Evolutionary conservation across 2,113 vertebrate genomes (phyloP).

Genomic region (Muscicapa adusta): DNA sequence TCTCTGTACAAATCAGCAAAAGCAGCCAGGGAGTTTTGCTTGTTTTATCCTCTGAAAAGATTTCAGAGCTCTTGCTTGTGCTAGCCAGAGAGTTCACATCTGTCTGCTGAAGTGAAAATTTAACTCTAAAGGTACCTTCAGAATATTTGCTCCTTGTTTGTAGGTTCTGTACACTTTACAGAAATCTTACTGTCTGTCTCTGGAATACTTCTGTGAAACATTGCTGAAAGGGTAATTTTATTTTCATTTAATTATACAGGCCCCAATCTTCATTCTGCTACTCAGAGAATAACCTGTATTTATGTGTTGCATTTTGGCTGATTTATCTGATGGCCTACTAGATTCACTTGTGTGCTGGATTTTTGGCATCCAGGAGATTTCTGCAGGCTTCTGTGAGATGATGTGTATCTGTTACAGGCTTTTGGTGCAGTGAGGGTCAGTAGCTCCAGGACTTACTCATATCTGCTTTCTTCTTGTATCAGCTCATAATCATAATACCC

Average conservation of each 20-base stretch:
- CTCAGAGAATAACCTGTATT: not conserved
- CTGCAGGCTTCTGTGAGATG: not conserved
- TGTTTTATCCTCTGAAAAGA: not conserved
- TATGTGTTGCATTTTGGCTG: not conserved
- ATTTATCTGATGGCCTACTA: not conserved
- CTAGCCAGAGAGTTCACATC: not conserved
- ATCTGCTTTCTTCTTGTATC: not conserved
- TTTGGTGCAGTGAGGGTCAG: not conserved
- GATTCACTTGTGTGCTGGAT: not conserved
- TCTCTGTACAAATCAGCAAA: not conserved
- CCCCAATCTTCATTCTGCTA: not conserved
- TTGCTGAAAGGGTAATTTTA: not conserved
- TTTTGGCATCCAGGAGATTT: not conserved
- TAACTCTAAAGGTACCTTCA: not conserved
- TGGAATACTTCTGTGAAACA: not conserved
- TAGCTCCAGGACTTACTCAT: not conserved
- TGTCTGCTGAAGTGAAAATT: not conserved
- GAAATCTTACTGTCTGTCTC: not conserved
- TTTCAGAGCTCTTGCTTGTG: not conserved
- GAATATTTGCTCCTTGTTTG: not conserved
- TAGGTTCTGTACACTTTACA: not conserved
- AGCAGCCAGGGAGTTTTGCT: not conserved
- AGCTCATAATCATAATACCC: not conserved
- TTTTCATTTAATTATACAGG: not conserved
- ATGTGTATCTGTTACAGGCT: fast-evolving